Evolutionary conservation across 2,888 invertebrate species (phyloP).

Genomic region (Diplolepis rosae): DNA sequence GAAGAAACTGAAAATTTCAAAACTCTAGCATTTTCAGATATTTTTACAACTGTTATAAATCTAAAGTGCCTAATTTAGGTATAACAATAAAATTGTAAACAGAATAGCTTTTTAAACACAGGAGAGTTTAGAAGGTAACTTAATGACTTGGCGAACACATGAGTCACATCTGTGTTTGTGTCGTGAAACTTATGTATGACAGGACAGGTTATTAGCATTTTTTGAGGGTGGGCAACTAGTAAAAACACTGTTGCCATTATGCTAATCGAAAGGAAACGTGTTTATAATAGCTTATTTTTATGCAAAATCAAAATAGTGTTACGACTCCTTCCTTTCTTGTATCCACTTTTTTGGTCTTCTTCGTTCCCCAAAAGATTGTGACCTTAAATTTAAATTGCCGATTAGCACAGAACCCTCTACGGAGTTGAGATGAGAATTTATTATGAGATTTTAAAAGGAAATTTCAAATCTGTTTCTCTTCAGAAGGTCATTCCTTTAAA

Average conservation of each 20-base stretch:
- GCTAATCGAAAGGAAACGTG: slow-evolving; percentile 69
- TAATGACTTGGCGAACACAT: slow-evolving; percentile 44
- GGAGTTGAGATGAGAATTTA: neutral
- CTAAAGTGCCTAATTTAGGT: no score
- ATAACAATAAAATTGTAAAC: no score
- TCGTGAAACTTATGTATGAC: slow-evolving; percentile 43
- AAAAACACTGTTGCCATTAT: slow-evolving; percentile 63
- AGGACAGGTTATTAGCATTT: slow-evolving; percentile 59
- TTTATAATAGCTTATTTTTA: slow-evolving; percentile 66
- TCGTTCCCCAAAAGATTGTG: neutral
- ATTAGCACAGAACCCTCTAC: slow-evolving; percentile 38
- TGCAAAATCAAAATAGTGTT: slow-evolving; percentile 52
- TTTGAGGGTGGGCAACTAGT: slow-evolving; percentile 49
- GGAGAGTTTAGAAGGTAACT: no score
- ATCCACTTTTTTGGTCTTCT: slow-evolving; percentile 9
- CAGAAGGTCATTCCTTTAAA: neutral
- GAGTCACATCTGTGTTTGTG: slow-evolving; percentile 52
- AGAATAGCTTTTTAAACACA: no score
- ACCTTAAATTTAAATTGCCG: slow-evolving; percentile 50
- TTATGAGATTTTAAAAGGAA: neutral
- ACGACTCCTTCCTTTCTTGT: neutral
- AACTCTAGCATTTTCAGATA: no score
- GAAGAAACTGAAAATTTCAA: no score
- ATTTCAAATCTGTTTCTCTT: neutral
- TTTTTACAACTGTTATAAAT: no score